phyloP scores from a whole-genome alignment of 2,113 vertebrate species.

The Brienomyrus longianalis region DNA sequence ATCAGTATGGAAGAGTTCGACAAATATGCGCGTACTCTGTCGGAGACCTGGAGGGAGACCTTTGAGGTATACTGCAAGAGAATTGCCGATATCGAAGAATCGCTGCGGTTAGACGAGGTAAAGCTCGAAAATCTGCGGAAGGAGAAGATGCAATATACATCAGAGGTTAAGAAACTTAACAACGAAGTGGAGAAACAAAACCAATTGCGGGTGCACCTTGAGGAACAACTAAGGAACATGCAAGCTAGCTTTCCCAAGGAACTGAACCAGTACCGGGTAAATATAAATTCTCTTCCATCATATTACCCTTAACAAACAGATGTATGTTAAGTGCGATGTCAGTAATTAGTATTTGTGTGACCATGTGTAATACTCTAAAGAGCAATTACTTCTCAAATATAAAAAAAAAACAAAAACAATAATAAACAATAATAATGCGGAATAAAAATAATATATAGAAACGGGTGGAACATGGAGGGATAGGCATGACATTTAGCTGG shows the following conservation, averaged over 20 bases:
- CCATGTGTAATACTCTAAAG: background rate
- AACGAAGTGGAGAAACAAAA: conserved; percentile 64
- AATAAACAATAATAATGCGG: background rate
- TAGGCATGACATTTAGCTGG: background rate
- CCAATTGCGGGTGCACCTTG: conserved; percentile 62
- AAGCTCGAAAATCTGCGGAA: conserved; percentile 63
- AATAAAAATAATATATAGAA: background rate
- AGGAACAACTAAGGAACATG: conserved; percentile 68
- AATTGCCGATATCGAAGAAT: conserved; percentile 69
- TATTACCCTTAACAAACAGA: background rate
- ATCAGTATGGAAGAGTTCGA: conserved; percentile 65
- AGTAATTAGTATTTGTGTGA: background rate
- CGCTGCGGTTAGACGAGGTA: conserved; percentile 58
- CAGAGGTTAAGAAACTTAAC: conserved; percentile 64
- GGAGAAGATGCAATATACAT: conserved; percentile 62
- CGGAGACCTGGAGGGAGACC: conserved; percentile 69
- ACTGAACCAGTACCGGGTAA: conserved; percentile 72
- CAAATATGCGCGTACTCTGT: conserved; percentile 61
- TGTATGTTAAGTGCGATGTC: background rate
- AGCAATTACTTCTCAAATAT: background rate
- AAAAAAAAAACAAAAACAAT: background rate
- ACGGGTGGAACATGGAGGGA: background rate
- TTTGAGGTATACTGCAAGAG: conserved; percentile 72
- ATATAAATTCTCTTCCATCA: background rate
- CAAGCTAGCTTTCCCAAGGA: conserved; percentile 64